A percentile compares a stretch with the other conserved stretches of the same genome.
These are phyloP conservation scores for Glaucopsyche alexis DNA, from an alignment of 2,888 invertebrate species.

Conservation along the genomic window DNA sequence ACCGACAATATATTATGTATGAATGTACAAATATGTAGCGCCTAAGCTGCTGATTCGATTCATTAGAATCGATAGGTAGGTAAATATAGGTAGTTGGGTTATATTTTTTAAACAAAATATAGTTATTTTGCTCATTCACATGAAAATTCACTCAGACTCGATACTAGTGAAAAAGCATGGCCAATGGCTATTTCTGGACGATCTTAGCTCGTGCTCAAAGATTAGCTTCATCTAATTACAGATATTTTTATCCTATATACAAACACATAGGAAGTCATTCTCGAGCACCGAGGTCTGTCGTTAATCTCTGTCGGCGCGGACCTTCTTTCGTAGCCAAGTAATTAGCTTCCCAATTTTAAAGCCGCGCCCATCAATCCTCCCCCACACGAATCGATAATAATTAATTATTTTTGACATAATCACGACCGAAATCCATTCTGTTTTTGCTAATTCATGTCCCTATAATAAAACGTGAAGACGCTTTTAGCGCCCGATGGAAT, in stretches of 20 bases:
- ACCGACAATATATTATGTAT: too few species aligned
- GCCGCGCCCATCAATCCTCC: conserved; percentile 68
- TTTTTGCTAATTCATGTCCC: conserved; percentile 85
- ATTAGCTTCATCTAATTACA: too few species aligned
- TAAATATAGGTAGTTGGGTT: too few species aligned
- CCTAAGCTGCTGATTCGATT: too few species aligned
- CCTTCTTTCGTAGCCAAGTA: conserved; percentile 57
- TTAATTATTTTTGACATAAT: conserved; percentile 87
- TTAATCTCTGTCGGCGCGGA: conserved; percentile 55
- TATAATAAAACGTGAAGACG: conserved; percentile 78
- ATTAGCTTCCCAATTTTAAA: conserved; percentile 76
- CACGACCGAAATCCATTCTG: conserved; percentile 83
- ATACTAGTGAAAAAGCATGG: too few species aligned
- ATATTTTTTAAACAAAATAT: too few species aligned
- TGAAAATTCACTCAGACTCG: too few species aligned
- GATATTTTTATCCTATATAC: not conserved
- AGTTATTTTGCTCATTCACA: too few species aligned
- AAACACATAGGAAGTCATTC: conserved; percentile 21
- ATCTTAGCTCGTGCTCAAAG: too few species aligned
- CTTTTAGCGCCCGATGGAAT: conserved; percentile 73
- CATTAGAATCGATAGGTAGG: too few species aligned
- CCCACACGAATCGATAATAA: conserved; percentile 82
- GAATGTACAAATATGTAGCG: too few species aligned
- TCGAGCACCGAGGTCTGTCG: conserved; percentile 44
- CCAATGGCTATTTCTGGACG: too few species aligned